Evolutionary conservation across 2,888 invertebrate species (phyloP).

Genomic region (Lycocerus yunnanus): DNA sequence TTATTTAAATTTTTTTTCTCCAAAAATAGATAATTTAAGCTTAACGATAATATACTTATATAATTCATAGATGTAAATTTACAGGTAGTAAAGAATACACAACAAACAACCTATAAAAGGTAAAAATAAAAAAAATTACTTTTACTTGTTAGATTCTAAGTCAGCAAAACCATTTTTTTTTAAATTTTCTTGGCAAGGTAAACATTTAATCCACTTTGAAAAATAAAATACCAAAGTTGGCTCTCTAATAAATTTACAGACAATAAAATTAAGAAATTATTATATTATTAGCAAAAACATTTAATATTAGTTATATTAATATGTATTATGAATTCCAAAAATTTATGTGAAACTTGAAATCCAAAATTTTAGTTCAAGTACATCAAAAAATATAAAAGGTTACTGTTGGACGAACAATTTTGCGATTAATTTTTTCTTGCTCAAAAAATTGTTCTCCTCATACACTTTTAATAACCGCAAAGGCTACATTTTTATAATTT

Average conservation of each 20-base stretch:
- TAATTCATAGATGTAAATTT: not conserved
- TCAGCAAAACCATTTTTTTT: not conserved
- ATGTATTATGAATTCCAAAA: not conserved
- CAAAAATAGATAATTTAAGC: not conserved
- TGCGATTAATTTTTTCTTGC: not conserved
- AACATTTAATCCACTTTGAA: not conserved
- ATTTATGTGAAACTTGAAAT: not conserved
- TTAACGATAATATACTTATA: not conserved
- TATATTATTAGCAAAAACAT: not conserved
- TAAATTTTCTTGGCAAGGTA: not conserved
- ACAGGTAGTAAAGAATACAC: not conserved
- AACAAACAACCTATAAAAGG: not conserved
- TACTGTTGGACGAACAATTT: not conserved
- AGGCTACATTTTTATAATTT: not conserved
- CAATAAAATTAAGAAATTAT: not conserved
- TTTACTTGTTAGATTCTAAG: not conserved
- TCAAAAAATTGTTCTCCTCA: not conserved
- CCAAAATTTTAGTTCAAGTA: not conserved
- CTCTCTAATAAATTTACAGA: not conserved
- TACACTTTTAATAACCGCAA: not conserved
- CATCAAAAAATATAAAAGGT: not conserved
- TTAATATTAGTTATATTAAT: not conserved
- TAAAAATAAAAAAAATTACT: not conserved
- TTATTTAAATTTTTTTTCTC: not conserved
- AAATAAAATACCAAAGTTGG: not conserved